Conservation (phyloP, 2,797 vertebrate species). For the Pelodytes ibericus region DNA sequence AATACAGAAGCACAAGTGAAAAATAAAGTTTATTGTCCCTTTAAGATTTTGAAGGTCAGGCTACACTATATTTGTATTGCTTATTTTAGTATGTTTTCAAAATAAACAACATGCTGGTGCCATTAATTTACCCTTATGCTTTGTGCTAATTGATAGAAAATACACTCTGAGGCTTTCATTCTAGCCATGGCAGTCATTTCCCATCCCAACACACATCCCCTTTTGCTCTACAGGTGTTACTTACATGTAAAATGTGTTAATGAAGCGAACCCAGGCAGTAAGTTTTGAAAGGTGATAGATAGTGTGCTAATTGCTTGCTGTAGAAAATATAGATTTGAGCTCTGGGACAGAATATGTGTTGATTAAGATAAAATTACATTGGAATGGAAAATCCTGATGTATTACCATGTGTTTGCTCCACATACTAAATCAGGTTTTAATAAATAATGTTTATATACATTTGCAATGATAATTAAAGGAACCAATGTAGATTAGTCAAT, state of each 20-base stretch:
- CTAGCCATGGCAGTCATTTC: constrained; percentile 1
- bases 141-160: constrained; percentile 7
- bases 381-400: constrained; percentile 2
- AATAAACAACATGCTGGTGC: neutral
- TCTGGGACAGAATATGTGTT: constrained; percentile 12
- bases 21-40: too few relatives aligned
- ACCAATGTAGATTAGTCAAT: too few relatives aligned
- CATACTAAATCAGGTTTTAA: neutral
- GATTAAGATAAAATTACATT: constrained; percentile 6
- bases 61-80: too few relatives aligned
- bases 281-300: constrained; percentile 24
- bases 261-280: constrained; percentile 3
- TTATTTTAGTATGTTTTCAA: too few relatives aligned
- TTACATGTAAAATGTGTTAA: constrained; percentile 7
- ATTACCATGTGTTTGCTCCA: neutral
- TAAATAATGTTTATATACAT: too few relatives aligned
- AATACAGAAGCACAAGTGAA: too few relatives aligned
- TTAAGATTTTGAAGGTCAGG: too few relatives aligned
- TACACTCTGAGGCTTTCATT: neutral
- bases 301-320: constrained; percentile 41
- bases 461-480: too few relatives aligned
- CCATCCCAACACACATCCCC: constrained; percentile 5
- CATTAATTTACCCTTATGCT: neutral
- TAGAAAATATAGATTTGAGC: constrained; percentile 13
- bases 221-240: constrained; percentile 12